phyloP scores from a whole-genome alignment of 2,797 vertebrate genomes.

The Pangasius djambal region DNA sequence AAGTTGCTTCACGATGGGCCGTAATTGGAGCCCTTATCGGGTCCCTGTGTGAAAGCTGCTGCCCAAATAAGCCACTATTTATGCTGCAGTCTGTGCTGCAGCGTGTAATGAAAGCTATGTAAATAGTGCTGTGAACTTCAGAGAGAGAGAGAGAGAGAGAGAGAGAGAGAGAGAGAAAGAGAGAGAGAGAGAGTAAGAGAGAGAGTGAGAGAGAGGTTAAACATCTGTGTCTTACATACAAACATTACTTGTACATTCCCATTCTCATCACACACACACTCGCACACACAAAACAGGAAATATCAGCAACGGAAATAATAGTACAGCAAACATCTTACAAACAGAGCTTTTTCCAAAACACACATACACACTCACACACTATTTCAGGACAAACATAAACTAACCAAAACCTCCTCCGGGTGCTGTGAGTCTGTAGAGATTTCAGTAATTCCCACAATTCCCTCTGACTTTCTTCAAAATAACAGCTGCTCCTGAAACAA shows the following conservation, averaged over 20 bases:
- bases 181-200: conserved; percentile 43
- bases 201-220: conserved; percentile 51
- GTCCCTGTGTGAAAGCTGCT: conserved; percentile 46
- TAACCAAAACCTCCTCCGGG: conserved; percentile 36
- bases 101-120: conserved; percentile 52
- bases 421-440: conserved; percentile 39
- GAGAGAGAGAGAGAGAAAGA: conserved; percentile 45
- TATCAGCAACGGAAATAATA: conserved; percentile 47
- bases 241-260: conserved; percentile 40
- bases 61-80: conserved; percentile 58
- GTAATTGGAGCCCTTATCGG: conserved; percentile 58
- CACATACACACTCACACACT: conserved; percentile 45
- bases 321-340: conserved; percentile 53
- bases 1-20: conserved; percentile 52
- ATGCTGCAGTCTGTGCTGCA: conserved; percentile 48
- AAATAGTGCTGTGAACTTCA: conserved; percentile 52
- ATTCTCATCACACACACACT: conserved; percentile 49
- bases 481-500: conserved; percentile 33
- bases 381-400: conserved; percentile 39
- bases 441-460: conserved; percentile 47
- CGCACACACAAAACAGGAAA: conserved; percentile 47
- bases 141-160: conserved; percentile 40
- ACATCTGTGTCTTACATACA: conserved; percentile 46
- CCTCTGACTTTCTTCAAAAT: conserved; percentile 37
- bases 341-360: conserved; percentile 48